Conservation (phyloP, 2,888 invertebrate genomes). For the Fragum fragum region DNA sequence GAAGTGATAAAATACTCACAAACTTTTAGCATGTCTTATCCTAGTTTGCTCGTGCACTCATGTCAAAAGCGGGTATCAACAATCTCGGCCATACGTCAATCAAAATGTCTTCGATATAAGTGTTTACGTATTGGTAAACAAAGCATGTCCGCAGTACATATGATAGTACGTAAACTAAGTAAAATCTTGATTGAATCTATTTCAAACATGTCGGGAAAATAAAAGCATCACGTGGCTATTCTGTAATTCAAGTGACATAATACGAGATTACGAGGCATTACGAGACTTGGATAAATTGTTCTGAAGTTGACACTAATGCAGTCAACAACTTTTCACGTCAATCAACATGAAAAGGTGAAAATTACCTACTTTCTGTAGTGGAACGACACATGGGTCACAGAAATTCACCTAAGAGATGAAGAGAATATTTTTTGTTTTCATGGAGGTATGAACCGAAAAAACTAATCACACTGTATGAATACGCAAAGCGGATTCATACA, state of each 20-base stretch:
- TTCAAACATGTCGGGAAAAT: not conserved
- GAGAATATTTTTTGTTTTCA: no score
- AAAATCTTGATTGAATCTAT: not conserved
- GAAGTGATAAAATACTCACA: no score
- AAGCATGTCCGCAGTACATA: not conserved
- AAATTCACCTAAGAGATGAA: no score
- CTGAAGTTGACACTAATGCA: not conserved
- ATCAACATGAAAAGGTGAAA: not conserved
- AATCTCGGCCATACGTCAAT: no score
- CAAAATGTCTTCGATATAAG: not conserved
- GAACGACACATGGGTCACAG: not conserved
- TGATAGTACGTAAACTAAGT: not conserved
- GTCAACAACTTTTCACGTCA: slow-evolving; percentile 1
- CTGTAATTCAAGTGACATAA: not conserved
- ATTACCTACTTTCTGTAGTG: not conserved
- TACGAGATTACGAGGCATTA: not conserved
- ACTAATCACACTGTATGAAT: no score
- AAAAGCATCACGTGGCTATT: not conserved
- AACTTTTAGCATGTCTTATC: no score
- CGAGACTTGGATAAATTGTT: not conserved
- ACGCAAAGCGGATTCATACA: no score
- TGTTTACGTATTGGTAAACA: not conserved
- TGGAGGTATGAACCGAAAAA: no score
- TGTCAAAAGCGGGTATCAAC: no score
- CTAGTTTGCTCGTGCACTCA: no score